A percentile compares a stretch with the other conserved stretches of the same genome.
Evolutionary conservation across 2,113 vertebrate genomes (phyloP).

Genomic region (Drymodes brunneopygia): DNA sequence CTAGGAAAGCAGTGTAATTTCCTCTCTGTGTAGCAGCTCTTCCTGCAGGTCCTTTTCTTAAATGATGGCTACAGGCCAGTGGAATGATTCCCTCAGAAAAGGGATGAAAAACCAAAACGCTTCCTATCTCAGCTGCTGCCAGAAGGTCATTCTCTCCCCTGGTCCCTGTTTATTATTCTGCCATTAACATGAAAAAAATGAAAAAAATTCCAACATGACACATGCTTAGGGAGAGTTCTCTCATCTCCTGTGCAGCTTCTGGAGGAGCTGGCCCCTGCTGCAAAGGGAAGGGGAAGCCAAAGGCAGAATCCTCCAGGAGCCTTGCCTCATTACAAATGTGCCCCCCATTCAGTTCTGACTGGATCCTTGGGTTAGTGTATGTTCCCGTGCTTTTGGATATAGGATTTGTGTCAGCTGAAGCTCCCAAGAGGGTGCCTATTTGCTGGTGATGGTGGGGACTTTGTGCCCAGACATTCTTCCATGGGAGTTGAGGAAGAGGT

Average conservation of each 20-base stretch:
- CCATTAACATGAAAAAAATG: neutral
- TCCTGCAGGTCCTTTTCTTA: neutral
- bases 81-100: neutral
- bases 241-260: neutral
- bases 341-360: neutral
- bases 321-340: neutral
- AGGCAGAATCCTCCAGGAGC: neutral
- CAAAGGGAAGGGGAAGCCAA: neutral
- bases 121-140: neutral
- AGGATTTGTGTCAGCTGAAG: neutral
- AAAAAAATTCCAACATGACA: neutral
- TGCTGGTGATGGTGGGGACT: neutral
- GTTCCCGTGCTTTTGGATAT: accelerated
- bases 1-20: neutral
- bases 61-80: neutral
- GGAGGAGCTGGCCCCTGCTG: neutral
- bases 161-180: neutral
- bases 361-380: neutral
- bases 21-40: neutral
- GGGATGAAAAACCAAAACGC: neutral
- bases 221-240: neutral
- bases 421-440: neutral
- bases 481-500: neutral
- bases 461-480: neutral
- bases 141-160: neutral